A percentile compares a stretch with the other conserved stretches of the same genome.
These are phyloP conservation scores for Halocaridina rubra DNA, from an alignment of 2,888 invertebrate species.

Conservation along the genomic window DNA sequence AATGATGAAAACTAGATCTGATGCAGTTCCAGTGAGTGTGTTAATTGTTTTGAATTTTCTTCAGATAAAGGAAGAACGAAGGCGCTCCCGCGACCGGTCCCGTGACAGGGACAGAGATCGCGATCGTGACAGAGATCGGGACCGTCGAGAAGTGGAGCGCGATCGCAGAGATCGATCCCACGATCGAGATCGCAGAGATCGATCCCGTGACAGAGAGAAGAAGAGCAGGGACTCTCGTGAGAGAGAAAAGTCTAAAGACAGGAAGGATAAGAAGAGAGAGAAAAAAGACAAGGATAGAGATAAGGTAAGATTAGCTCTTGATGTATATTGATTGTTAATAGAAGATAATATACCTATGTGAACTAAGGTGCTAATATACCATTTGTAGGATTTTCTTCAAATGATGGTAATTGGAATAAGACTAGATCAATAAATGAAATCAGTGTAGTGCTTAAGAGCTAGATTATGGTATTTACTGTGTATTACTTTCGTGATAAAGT, in stretches of 20 bases:
- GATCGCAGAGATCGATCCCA: constrained; percentile 54
- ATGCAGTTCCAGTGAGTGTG: too few species aligned
- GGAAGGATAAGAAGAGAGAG: constrained; percentile 68
- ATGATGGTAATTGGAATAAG: too few species aligned
- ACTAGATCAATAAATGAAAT: too few species aligned
- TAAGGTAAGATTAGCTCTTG: constrained; percentile 68
- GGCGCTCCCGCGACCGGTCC: constrained; percentile 46
- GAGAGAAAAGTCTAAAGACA: constrained; percentile 52
- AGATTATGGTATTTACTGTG: too few species aligned
- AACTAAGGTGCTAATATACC: too few species aligned
- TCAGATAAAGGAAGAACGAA: constrained; percentile 60
- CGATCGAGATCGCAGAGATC: constrained; percentile 67
- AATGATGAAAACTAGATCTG: too few species aligned
- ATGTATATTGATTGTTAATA: too few species aligned
- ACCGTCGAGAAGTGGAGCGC: constrained; percentile 51
- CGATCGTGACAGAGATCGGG: constrained; percentile 55
- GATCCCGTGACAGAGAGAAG: constrained; percentile 76
- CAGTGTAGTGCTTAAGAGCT: too few species aligned
- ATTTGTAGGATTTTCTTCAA: too few species aligned
- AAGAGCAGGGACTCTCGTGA: constrained; percentile 67
- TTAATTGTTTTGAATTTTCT: too few species aligned
- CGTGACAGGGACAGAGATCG: constrained; percentile 49
- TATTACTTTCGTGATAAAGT: too few species aligned
- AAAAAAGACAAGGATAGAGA: constrained; percentile 76
- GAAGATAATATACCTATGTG: too few species aligned